Evolutionary conservation across 2,797 vertebrate species (phyloP).

Genomic region (Furcifer pardalis): DNA sequence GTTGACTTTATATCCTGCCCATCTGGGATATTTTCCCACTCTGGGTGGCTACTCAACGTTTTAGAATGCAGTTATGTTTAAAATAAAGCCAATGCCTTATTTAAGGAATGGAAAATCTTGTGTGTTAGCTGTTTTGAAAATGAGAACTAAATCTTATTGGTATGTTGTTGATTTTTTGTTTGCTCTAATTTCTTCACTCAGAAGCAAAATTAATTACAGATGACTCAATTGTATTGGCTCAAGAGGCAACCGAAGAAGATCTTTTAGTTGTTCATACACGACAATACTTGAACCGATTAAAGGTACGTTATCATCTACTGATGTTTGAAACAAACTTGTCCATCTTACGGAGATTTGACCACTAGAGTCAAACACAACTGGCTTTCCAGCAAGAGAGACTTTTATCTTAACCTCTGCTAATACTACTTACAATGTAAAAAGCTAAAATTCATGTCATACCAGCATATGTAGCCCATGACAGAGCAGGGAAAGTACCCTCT

Average conservation of each 20-base stretch:
- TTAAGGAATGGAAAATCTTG: neutral
- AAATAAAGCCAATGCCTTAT: neutral
- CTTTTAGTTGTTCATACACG: conserved; percentile 91
- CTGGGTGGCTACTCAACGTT: neutral
- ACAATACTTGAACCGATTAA: conserved; percentile 90
- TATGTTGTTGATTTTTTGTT: conserved; percentile 39
- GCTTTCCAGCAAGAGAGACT: too few species aligned
- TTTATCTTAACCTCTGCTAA: too few species aligned
- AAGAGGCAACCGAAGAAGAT: conserved; percentile 91
- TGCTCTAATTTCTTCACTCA: conserved; percentile 70
- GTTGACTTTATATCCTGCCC: too few species aligned
- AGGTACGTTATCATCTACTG: conserved; percentile 79
- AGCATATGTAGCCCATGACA: too few species aligned
- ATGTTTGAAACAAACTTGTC: conserved; percentile 5
- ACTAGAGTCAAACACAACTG: too few species aligned
- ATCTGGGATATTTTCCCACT: too few species aligned
- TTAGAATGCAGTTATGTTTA: neutral
- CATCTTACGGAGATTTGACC: too few species aligned
- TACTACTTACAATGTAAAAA: neutral
- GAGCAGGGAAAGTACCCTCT: too few species aligned
- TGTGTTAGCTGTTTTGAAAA: neutral
- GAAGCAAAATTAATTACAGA: conserved; percentile 92
- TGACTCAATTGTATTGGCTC: conserved; percentile 85
- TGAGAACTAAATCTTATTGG: neutral
- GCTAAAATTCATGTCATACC: neutral